Base-by-base conservation (phyloP, 2,113 vertebrate genomes). In the Propithecus coquereli region DNA sequence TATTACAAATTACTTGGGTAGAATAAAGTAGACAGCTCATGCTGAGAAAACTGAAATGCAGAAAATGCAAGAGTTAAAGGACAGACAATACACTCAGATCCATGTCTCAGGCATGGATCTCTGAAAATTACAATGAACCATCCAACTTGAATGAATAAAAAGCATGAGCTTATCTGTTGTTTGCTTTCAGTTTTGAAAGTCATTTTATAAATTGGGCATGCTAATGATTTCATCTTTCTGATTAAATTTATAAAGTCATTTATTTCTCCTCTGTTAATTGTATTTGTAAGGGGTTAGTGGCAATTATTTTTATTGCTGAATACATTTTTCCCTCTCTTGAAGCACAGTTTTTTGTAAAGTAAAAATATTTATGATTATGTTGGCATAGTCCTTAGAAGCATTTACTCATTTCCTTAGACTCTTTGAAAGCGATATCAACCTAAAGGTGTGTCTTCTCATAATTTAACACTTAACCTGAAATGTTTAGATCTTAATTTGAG, bases 201-300 rank as follows among this genome's bases (percentile, higher is more conserved):
- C 95, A 91, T 98, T 99, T 99, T 99, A 98, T 99, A 99, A 99
- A 98, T 98, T 98, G 98, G 98, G 98, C 98, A 99, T 99, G 98
- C 98, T 99, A 99, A 99, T 99, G 98, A 99, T 99, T 99, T 99
- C 98, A 99, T 99, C 99, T 99, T 99, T 99, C 98, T 98, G 98
- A 98, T 99, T 99, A 98, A 98, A 99, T 98, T 98, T 98, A 54
- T 87, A 98, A 94, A 99, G 98, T 98, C 98, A 98, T 99, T 98
- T 99, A 98, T 99, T 99, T 99, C 99, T 98, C 98, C 98, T 99
- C 98, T 99, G 99, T 99, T 99, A 98, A 99, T 98, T 99, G 98
- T 97, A 98, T 98, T 99, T 99, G 98, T 98, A 99, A 99, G 96
- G 88, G 98, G 98, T 98, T 96, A 98, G 98, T 99, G 99, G 98